These are phyloP conservation scores for Parasteatoda tepidariorum DNA, from an alignment of 1,140 invertebrate genomes.

Conservation along the genomic window DNA sequence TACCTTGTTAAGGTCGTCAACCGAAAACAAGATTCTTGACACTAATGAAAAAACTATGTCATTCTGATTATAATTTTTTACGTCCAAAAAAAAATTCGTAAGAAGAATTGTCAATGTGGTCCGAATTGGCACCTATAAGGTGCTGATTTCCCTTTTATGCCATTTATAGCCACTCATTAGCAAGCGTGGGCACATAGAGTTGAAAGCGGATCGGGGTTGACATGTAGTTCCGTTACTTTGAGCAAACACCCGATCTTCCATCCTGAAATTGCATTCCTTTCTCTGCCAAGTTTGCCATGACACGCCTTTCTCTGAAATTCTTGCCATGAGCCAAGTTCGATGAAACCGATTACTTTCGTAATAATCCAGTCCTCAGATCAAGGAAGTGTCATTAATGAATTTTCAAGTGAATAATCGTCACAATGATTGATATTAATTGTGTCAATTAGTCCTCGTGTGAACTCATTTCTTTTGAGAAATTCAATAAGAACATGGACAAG, in stretches of 20 bases:
- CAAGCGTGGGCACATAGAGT: not conserved
- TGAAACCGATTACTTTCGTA: too few species aligned
- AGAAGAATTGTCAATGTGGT: not conserved
- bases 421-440: too few species aligned
- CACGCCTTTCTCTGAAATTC: too few species aligned
- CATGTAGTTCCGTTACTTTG: not conserved
- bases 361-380: too few species aligned
- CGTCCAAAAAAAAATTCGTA: not conserved
- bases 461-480: too few species aligned
- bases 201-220: not conserved
- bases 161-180: not conserved
- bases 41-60: slow-evolving; percentile 5
- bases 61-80: not conserved
- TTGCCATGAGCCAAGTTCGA: too few species aligned
- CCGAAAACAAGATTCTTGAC: slow-evolving; percentile 16
- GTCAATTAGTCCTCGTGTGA: too few species aligned
- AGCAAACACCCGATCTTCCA: slow-evolving; percentile 3
- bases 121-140: not conserved
- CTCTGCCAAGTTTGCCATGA: slow-evolving; percentile 25
- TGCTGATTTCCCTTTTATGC: not conserved
- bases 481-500: too few species aligned
- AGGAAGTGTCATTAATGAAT: too few species aligned
- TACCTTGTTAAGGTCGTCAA: not conserved
- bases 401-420: too few species aligned
- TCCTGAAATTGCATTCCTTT: not conserved